Evolutionary conservation across 2,888 invertebrate genomes (phyloP), one percentile per base, ranked within the genome.

Genomic region (Limenitis arthemis): DNA sequence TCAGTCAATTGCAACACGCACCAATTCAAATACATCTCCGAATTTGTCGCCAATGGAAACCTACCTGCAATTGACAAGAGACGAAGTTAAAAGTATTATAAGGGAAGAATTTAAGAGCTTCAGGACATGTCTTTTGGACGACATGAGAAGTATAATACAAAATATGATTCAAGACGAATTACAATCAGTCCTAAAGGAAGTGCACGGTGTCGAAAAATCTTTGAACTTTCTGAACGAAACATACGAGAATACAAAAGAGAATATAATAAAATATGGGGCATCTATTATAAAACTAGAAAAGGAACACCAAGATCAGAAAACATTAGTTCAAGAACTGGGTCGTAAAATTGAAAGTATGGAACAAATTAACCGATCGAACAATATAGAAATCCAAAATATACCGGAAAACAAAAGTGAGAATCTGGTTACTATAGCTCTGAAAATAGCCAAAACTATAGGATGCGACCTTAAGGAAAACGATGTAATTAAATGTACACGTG

Each of bases 361-460:
- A 20, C 47, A 48, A 33, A n/a, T 33, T 20, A 37, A 28, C 6
- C 11, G 40, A 40, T 29, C 38, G 28, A 46, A 34, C 29, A 57
- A 53, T n/a, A n/a, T 53, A 8, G 50, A 52, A 38, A 41, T 57
- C 8, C 52, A 55, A 30, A 47, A 44, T 30, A 38, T 55, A 8
- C 55, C 51, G 6, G 53, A 58, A 46, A 37, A 51, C 8, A 44
- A 51, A 33, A 44, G 46, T 7, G 51, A 58, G 33, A 55, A 53
- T 30, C 8, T 51, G 20, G 11, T 36, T 8, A 43, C n/a, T 5
- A 46, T 42, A 9, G 39, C 49, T 7, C 37, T 33, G 11, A 47
- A 53, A 31, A 29, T 58, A 5, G 37, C 30, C 20, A 46, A 41
- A 8, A 44, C 33, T 12, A 40, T 51, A 1, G 31, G 12, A 6